A percentile compares a stretch with the other conserved stretches of the same genome.
Conservation (phyloP, 2,113 vertebrate species). For the Anguilla japonica region DNA sequence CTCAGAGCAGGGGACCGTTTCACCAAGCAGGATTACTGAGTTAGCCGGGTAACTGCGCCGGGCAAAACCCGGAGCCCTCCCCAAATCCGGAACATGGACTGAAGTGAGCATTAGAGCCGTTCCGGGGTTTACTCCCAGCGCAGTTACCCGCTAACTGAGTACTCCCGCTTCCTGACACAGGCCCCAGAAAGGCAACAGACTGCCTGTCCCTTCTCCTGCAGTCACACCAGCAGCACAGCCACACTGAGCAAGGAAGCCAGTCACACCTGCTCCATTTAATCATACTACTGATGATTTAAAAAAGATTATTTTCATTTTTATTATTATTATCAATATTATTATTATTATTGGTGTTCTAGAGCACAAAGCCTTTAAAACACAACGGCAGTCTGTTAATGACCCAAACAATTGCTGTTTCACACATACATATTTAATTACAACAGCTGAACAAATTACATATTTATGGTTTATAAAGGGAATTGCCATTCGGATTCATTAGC, state of each 20-base stretch:
- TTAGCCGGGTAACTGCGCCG: too few relatives aligned
- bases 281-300: slow-evolving; percentile 42
- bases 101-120: too few relatives aligned
- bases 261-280: slow-evolving; percentile 29
- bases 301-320: slow-evolving; percentile 32
- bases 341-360: slow-evolving; percentile 45
- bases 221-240: slow-evolving; percentile 38
- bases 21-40: too few relatives aligned
- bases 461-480: slow-evolving; percentile 94
- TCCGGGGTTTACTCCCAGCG: too few relatives aligned
- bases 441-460: slow-evolving; percentile 99
- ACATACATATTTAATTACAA: slow-evolving; percentile 99
- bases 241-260: slow-evolving; percentile 14
- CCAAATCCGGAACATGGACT: too few relatives aligned
- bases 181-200: neutral
- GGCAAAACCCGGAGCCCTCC: too few relatives aligned
- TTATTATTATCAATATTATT: slow-evolving; percentile 36
- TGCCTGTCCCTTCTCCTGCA: neutral
- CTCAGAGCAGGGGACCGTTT: too few relatives aligned
- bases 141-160: too few relatives aligned
- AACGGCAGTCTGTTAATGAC: slow-evolving; percentile 90
- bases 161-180: too few relatives aligned
- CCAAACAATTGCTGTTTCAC: slow-evolving; percentile 91
- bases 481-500: slow-evolving; percentile 89
- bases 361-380: slow-evolving; percentile 79